Conservation (phyloP, 2,113 vertebrate genomes). For the Egretta garzetta region DNA sequence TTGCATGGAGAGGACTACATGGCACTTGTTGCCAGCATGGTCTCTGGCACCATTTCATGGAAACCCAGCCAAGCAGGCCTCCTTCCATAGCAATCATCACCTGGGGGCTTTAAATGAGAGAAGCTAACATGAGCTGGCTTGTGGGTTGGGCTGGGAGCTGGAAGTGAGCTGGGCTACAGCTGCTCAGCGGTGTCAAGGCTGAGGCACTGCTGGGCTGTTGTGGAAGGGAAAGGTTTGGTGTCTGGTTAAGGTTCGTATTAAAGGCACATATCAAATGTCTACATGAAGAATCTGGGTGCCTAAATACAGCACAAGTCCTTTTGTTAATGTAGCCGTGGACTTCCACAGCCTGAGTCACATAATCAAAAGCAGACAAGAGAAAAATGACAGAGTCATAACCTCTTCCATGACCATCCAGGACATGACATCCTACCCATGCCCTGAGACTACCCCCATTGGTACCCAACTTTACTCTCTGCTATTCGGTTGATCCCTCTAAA, state of each 20-base stretch:
- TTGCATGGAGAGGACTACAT: background rate
- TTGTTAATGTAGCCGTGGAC: background rate
- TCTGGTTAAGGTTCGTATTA: background rate
- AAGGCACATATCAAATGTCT: background rate
- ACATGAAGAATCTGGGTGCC: background rate
- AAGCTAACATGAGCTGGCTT: background rate
- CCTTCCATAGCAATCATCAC: rapidly evolving
- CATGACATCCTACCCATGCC: rapidly evolving
- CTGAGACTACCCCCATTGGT: rapidly evolving
- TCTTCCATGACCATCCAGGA: background rate
- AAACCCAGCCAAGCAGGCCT: background rate
- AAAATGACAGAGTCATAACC: background rate
- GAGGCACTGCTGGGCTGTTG: background rate
- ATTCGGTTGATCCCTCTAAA: background rate
- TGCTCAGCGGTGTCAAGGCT: background rate
- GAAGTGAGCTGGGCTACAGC: background rate
- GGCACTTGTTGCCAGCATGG: background rate
- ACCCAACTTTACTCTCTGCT: background rate
- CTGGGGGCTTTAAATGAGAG: background rate
- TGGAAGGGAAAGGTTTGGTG: background rate
- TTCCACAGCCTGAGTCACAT: background rate
- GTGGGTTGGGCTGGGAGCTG: background rate
- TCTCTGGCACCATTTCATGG: background rate
- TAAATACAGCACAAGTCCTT: background rate
- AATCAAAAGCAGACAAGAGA: background rate